phyloP scores from a whole-genome alignment of 2,797 vertebrate species.

The Phalloptychus januarius region DNA sequence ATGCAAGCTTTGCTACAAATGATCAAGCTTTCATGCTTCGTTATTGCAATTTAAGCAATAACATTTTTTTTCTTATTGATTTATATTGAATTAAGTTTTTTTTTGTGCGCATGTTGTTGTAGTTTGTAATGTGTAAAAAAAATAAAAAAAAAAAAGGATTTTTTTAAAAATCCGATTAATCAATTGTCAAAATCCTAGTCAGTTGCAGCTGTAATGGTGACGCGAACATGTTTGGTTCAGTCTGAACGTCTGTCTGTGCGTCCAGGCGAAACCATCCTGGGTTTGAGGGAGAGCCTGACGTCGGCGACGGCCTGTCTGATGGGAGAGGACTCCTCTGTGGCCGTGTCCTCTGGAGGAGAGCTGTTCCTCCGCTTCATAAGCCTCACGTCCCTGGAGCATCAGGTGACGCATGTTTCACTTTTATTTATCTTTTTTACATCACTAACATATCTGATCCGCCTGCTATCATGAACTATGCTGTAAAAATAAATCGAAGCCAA shows the following conservation, averaged over 20 bases:
- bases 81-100: too few relatives aligned
- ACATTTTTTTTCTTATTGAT: too few relatives aligned
- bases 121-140: too few relatives aligned
- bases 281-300: slow-evolving; percentile 90
- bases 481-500: neutral
- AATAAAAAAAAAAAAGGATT: too few relatives aligned
- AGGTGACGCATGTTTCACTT: slow-evolving; percentile 67
- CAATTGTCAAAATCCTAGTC: too few relatives aligned
- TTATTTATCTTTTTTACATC: neutral
- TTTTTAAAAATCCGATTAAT: too few relatives aligned
- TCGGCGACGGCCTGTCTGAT: slow-evolving; percentile 87
- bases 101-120: too few relatives aligned
- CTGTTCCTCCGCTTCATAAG: slow-evolving; percentile 98
- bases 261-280: slow-evolving; percentile 92
- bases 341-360: slow-evolving; percentile 94
- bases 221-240: neutral
- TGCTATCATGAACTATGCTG: neutral
- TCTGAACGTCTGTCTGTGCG: neutral
- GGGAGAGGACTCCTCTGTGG: slow-evolving; percentile 92
- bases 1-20: too few relatives aligned
- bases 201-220: too few relatives aligned
- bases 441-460: neutral
- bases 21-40: too few relatives aligned
- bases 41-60: too few relatives aligned
- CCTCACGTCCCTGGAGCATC: slow-evolving; percentile 93